Percentiles rank a stretch among this genome's conserved stretches.
Conservation (phyloP, 1,140 invertebrate species). For the Pemphigus obesinymphae region DNA sequence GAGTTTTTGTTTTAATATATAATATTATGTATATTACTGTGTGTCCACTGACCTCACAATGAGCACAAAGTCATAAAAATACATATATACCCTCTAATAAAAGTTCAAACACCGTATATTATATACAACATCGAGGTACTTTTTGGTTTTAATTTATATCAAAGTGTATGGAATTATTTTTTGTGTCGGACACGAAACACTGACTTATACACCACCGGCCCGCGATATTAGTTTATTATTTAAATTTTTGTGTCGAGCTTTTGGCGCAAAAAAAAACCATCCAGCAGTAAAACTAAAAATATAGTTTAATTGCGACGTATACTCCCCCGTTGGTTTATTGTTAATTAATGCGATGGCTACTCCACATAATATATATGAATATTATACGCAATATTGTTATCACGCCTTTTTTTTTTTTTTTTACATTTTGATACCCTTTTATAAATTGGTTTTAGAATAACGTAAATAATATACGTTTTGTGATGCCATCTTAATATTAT, state of each 20-base stretch:
- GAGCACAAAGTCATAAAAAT: background rate
- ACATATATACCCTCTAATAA: background rate
- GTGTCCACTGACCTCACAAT: background rate
- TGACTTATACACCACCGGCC: background rate
- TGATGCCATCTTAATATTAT: too few relatives aligned
- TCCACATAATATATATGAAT: background rate
- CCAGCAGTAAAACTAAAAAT: background rate
- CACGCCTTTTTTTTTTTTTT: background rate
- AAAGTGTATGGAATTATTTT: background rate
- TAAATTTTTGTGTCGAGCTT: conserved; percentile 4
- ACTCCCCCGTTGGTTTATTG: background rate
- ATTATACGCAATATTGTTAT: background rate
- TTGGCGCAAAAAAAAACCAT: background rate
- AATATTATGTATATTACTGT: background rate
- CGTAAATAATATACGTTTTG: too few relatives aligned
- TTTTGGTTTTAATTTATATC: conserved; percentile 9
- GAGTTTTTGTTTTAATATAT: background rate
- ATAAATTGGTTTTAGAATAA: background rate
- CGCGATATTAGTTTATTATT: background rate
- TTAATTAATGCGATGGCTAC: background rate
- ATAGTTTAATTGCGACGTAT: background rate
- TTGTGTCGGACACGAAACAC: background rate
- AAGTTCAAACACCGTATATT: background rate
- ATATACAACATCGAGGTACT: background rate
- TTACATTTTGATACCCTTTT: background rate